Percentiles rank a stretch among this genome's conserved stretches.
Evolutionary conservation across 2,888 invertebrate species (phyloP).

Genomic region (Scaptomyza parva): DNA sequence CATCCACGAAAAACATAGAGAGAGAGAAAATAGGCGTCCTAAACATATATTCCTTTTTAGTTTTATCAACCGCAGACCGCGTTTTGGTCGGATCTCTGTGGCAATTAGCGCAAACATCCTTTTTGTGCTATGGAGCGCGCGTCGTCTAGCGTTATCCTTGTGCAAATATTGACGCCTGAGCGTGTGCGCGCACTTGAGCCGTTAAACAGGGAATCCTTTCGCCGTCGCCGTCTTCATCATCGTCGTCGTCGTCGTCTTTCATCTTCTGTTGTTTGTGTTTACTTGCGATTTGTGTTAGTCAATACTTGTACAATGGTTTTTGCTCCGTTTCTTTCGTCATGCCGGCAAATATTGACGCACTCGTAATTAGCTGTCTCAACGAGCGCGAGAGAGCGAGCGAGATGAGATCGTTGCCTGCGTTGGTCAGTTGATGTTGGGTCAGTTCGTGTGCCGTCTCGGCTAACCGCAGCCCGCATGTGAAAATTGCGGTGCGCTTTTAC

Average conservation of each 20-base stretch:
- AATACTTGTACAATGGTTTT: slow-evolving; percentile 46
- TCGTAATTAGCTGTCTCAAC: slow-evolving; percentile 54
- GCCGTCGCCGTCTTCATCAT: slow-evolving; percentile 30
- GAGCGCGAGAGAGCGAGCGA: too few relatives aligned
- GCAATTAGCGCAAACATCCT: slow-evolving; percentile 77
- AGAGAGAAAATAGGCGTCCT: slow-evolving; percentile 51
- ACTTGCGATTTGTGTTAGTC: slow-evolving; percentile 61
- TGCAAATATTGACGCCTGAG: slow-evolving; percentile 74
- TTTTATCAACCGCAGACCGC: slow-evolving; percentile 73
- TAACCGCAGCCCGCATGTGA: slow-evolving; percentile 71
- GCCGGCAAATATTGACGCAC: slow-evolving; percentile 58
- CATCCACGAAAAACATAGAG: neutral
- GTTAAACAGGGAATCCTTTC: slow-evolving; percentile 65
- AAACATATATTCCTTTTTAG: slow-evolving; percentile 49
- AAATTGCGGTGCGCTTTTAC: slow-evolving; percentile 31
- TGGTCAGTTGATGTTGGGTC: slow-evolving; percentile 3
- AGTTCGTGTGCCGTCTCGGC: slow-evolving; percentile 54
- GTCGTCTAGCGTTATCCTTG: slow-evolving; percentile 70
- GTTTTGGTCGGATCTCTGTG: slow-evolving; percentile 34
- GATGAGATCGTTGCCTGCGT: slow-evolving; percentile 7
- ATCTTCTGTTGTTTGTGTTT: slow-evolving; percentile 49
- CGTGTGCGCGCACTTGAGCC: slow-evolving; percentile 70
- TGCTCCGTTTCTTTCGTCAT: slow-evolving; percentile 47
- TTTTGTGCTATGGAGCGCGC: slow-evolving; percentile 49
- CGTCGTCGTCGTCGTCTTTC: slow-evolving; percentile 50